phyloP scores from a whole-genome alignment of 2,113 vertebrate species.

The Phoenicopterus ruber region DNA sequence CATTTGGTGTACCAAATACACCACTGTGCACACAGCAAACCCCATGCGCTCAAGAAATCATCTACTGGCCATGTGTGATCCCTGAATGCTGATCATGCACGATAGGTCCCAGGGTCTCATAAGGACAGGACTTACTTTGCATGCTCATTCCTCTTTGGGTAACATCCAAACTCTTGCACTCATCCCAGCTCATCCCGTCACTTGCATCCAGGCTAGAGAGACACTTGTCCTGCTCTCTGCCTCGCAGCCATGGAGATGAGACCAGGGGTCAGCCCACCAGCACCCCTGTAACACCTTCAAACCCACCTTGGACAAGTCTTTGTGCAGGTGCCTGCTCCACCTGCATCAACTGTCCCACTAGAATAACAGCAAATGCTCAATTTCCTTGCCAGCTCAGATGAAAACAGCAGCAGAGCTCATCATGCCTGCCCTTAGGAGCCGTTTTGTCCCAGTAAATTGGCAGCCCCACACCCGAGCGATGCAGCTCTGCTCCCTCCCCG shows the following conservation, averaged over 20 bases:
- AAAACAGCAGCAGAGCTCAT: background rate
- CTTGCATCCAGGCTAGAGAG: background rate
- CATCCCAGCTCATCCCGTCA: too few relatives aligned
- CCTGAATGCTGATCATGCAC: rapidly evolving
- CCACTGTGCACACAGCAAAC: background rate
- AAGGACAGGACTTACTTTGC: background rate
- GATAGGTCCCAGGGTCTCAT: background rate
- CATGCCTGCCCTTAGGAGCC: background rate
- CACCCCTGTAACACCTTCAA: background rate
- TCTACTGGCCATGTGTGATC: background rate
- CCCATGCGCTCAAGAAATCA: background rate
- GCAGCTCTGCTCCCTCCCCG: background rate
- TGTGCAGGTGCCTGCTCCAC: background rate
- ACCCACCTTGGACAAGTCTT: background rate
- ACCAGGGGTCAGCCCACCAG: background rate
- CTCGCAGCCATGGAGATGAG: background rate
- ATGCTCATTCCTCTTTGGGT: background rate
- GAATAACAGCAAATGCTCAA: background rate
- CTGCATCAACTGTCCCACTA: background rate
- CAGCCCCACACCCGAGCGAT: rapidly evolving
- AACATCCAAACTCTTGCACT: background rate
- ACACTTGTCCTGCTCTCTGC: background rate
- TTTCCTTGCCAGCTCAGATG: background rate
- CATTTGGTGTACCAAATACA: background rate
- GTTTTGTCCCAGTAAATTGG: background rate